Conservation (phyloP, 2,113 vertebrate species). For the Callopanchax toddi region DNA sequence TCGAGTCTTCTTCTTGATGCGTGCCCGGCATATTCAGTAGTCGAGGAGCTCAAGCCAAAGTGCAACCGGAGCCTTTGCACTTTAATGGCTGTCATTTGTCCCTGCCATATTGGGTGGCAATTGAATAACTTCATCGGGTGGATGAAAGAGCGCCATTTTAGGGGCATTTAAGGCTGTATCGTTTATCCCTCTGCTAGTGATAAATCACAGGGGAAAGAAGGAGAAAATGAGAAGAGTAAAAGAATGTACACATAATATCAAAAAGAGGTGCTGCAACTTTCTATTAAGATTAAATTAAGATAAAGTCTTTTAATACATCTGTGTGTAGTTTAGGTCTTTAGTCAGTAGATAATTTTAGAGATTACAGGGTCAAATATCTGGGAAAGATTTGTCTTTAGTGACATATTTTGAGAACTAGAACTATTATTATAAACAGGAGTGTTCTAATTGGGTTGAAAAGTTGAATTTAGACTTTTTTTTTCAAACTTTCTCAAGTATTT, state of each 20-base stretch:
- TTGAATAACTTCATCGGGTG: constrained; percentile 55
- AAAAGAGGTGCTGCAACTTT: neutral
- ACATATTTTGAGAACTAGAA: constrained; percentile 5
- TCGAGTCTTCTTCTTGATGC: constrained; percentile 49
- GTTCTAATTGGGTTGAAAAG: too few relatives aligned
- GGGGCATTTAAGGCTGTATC: constrained; percentile 48
- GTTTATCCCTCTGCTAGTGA: constrained; percentile 30
- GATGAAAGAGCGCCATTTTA: constrained; percentile 40
- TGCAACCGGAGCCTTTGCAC: constrained; percentile 60
- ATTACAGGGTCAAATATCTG: neutral
- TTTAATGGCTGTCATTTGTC: constrained; percentile 76
- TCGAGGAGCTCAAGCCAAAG: constrained; percentile 61
- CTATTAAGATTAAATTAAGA: constrained; percentile 18
- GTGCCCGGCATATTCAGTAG: constrained; percentile 41
- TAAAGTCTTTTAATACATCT: neutral
- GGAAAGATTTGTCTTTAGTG: neutral
- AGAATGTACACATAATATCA: constrained; percentile 24
- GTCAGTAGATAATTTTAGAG: too few relatives aligned
- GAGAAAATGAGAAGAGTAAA: constrained; percentile 26
- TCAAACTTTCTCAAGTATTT: neutral
- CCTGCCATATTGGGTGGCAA: constrained; percentile 68
- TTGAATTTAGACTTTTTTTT: neutral
- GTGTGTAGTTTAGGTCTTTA: neutral
- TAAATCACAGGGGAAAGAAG: constrained; percentile 52
- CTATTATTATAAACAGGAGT: too few relatives aligned